Evolutionary conservation across 2,888 invertebrate species (phyloP).

Genomic region (Cataglyphis rosenhaueri): DNA sequence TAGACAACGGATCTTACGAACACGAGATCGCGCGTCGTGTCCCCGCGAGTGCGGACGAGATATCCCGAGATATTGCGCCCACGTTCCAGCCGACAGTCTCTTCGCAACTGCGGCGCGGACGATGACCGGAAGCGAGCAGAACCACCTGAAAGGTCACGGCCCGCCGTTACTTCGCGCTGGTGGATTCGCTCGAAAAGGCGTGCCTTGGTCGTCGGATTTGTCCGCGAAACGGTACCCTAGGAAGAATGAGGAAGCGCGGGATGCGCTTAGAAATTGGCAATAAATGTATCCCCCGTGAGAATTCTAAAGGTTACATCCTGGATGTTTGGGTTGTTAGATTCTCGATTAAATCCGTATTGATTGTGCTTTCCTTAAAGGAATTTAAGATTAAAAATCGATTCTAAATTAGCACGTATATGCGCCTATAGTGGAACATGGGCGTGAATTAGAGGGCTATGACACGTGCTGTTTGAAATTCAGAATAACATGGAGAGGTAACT

Average conservation of each 20-base stretch:
- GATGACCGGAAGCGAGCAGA: slow-evolving; percentile 58
- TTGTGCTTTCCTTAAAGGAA: slow-evolving; percentile 14
- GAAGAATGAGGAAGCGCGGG: slow-evolving; percentile 41
- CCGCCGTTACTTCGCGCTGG: slow-evolving; percentile 29
- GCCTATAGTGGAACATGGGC: background rate
- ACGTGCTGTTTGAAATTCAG: slow-evolving; percentile 30
- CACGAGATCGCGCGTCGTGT: slow-evolving; percentile 35
- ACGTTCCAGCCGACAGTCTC: slow-evolving; percentile 55
- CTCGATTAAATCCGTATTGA: slow-evolving; percentile 11
- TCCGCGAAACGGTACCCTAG: slow-evolving; percentile 19
- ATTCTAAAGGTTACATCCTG: slow-evolving; percentile 12
- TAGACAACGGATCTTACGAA: slow-evolving; percentile 26
- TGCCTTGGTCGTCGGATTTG: slow-evolving; percentile 18
- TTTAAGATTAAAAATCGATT: slow-evolving; percentile 14
- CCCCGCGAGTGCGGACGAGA: slow-evolving; percentile 40
- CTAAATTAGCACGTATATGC: slow-evolving; percentile 19
- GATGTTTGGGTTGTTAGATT: slow-evolving; percentile 30
- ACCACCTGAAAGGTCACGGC: slow-evolving; percentile 52
- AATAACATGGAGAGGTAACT: slow-evolving; percentile 20
- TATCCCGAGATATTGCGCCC: slow-evolving; percentile 48
- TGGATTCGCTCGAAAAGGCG: slow-evolving; percentile 24
- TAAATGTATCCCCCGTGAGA: slow-evolving; percentile 23
- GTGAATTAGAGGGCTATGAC: slow-evolving; percentile 18
- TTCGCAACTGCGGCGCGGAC: slow-evolving; percentile 43
- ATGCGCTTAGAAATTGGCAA: slow-evolving; percentile 22